Base-by-base conservation (phyloP, 2,797 vertebrate genomes). In the Sebastes dallii region DNA sequence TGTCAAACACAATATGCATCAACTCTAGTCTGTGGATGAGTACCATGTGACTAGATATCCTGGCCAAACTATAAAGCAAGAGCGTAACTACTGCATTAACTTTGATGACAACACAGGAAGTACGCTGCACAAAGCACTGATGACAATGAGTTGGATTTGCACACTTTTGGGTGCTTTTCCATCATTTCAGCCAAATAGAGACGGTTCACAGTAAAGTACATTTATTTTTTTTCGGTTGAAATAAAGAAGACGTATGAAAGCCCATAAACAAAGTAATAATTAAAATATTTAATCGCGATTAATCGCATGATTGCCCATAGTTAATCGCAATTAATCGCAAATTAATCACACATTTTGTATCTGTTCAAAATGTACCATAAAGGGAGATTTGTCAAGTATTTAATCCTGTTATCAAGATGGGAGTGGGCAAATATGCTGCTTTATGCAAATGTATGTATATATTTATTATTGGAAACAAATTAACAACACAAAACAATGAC, bases 1-100 rank as follows among this genome's bases (percentile, higher is more conserved):
- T 86, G 91, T 93, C 91, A 92, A 93, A 94, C 88, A 92, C 80
- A 88, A 93, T 93, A 86, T 85, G 70, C 82, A 88, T 91, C 94
- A 93, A 77, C 30, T 24, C 1, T 16, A 54, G 79, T 69, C 58
- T 56, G 71, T 59, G 81, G 82, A 90, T 82, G 78, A 81, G 79
- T 50, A 83, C 79, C 86, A 88, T 78, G 75, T 88, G 85, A 89
- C 69, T 66, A 73, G 64, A 79, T 59, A 42, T 72, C 24, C 27
- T 16, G 25, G 80, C 74, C 79, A 46, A 75, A 72, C 66, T 72
- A 60, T 60, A 77, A 46, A 72, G 62, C 58, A n/a, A 68, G 67
- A 65, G 78, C 56, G 62, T 66, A 66, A 75, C 73, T 74, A 25
- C 64, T 62, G 70, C 50, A 64, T 64, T 69, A 54, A 66, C 70